Percentiles rank a stretch among this genome's conserved stretches.
phyloP scores from a whole-genome alignment of 1,140 invertebrate species.

The Maconellicoccus hirsutus region DNA sequence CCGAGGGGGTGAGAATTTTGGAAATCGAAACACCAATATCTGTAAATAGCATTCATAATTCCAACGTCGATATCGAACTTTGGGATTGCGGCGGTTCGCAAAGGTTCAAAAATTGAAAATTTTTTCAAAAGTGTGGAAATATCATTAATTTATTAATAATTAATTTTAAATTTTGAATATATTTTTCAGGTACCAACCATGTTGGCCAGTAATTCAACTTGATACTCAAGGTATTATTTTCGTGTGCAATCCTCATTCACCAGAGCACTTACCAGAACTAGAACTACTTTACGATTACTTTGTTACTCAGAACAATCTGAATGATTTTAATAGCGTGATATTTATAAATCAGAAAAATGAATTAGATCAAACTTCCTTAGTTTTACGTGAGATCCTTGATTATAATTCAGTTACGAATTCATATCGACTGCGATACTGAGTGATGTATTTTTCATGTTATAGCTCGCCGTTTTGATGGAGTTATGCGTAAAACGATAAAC shows the following conservation, averaged over 20 bases:
- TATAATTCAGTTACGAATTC: neutral
- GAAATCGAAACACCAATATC: conserved; percentile 45
- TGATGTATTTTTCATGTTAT: neutral
- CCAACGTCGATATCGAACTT: conserved; percentile 49
- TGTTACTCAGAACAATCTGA: conserved; percentile 39
- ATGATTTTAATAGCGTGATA: conserved; percentile 25
- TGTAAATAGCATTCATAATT: conserved; percentile 32
- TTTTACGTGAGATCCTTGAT: neutral
- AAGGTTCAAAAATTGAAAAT: conserved; percentile 37
- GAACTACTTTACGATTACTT: conserved; percentile 63
- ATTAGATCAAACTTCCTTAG: neutral
- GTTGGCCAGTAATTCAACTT: conserved; percentile 62
- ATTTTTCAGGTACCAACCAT: conserved; percentile 52
- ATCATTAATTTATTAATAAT: no score
- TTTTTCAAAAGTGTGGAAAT: neutral
- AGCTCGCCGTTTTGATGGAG: neutral
- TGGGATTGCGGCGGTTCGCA: conserved; percentile 61
- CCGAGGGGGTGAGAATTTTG: conserved; percentile 52
- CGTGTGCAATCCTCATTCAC: conserved; percentile 51
- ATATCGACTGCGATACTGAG: neutral
- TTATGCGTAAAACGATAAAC: conserved; percentile 1
- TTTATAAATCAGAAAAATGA: conserved; percentile 7
- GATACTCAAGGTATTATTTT: conserved; percentile 60
- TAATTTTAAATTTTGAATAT: no score
- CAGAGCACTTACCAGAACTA: conserved; percentile 47